Conservation (phyloP, 2,888 invertebrate genomes). For the Aphrophora alni region DNA sequence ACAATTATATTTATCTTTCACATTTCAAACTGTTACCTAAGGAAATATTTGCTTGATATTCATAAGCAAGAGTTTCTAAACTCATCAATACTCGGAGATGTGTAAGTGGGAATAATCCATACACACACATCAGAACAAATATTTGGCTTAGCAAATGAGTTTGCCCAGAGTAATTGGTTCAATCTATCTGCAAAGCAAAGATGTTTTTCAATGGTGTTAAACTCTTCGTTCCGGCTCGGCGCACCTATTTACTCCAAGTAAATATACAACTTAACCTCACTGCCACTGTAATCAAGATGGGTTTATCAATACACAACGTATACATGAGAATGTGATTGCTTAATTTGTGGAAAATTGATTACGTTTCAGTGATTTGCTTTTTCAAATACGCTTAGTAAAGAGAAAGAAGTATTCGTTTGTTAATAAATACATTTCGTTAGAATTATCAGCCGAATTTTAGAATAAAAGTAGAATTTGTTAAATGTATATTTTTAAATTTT, state of each 20-base stretch:
- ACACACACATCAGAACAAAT: constrained; percentile 27
- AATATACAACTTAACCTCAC: not conserved
- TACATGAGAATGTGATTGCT: no score
- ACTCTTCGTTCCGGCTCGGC: not conserved
- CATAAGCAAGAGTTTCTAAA: not conserved
- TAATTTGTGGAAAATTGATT: no score
- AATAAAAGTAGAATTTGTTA: no score
- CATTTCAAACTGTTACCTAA: not conserved
- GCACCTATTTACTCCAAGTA: not conserved
- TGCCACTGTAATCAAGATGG: not conserved
- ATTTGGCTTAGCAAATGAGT: constrained; percentile 32
- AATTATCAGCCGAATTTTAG: no score
- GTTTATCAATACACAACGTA: no score
- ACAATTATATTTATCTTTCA: no score
- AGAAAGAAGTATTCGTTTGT: no score
- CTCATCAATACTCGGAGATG: not conserved
- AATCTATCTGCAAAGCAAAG: constrained; percentile 20
- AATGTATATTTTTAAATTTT: no score
- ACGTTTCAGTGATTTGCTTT: no score
- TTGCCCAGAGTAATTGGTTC: constrained; percentile 30
- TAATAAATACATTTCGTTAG: no score
- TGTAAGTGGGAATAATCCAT: constrained; percentile 27
- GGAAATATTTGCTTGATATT: not conserved
- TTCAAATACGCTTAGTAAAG: no score
- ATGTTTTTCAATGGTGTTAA: not conserved